Percentiles rank a stretch among this genome's conserved stretches.
Evolutionary conservation across 2,888 invertebrate species (phyloP).

Genomic region (Seira musarum): DNA sequence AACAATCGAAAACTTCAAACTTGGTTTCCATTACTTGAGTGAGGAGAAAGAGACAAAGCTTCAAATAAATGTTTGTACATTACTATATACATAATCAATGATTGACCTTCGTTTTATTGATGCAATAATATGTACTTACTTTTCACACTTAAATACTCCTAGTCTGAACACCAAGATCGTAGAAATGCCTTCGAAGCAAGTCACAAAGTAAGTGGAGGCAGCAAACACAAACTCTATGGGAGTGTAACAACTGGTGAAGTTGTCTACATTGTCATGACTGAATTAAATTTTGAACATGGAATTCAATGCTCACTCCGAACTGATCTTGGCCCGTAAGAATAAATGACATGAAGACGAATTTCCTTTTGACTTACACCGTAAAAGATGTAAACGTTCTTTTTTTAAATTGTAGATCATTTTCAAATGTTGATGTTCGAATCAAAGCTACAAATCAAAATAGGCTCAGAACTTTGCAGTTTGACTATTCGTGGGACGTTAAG

Average conservation of each 20-base stretch:
- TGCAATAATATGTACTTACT: too few relatives aligned
- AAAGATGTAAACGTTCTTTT: neutral
- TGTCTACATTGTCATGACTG: conserved; percentile 65
- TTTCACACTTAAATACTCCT: too few relatives aligned
- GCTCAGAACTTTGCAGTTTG: conserved; percentile 58
- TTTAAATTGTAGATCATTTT: conserved; percentile 60
- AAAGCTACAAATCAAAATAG: conserved; percentile 65
- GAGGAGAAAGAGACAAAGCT: conserved; percentile 69
- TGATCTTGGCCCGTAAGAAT: conserved; percentile 67
- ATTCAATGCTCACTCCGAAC: conserved; percentile 64
- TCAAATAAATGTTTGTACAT: conserved; percentile 57
- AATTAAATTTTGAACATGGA: conserved; percentile 66
- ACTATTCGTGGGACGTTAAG: conserved; percentile 65
- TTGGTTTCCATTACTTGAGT: conserved; percentile 61
- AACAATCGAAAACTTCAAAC: conserved; percentile 60
- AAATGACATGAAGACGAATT: neutral
- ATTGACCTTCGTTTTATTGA: too few relatives aligned
- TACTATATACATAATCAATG: too few relatives aligned
- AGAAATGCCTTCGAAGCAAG: conserved; percentile 63
- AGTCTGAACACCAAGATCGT: conserved; percentile 65
- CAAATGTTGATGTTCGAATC: conserved; percentile 62
- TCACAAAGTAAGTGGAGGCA: conserved; percentile 55
- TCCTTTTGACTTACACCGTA: neutral
- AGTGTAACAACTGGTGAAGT: conserved; percentile 55
- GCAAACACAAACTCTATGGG: conserved; percentile 61